phyloP scores from a whole-genome alignment of 2,113 vertebrate genomes.

The Macaca mulatta region DNA sequence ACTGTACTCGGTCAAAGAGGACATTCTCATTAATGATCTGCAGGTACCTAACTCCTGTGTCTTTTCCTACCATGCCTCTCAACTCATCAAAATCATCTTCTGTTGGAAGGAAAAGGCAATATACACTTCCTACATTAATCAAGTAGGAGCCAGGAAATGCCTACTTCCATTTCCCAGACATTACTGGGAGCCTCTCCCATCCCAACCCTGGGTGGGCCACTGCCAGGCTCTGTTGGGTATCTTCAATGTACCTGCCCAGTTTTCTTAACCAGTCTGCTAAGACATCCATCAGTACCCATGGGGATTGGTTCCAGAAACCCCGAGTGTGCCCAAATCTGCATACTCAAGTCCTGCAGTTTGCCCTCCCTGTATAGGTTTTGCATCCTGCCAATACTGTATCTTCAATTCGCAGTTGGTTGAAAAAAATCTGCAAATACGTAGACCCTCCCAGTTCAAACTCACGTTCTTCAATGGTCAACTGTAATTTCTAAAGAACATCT shows the following conservation, averaged over 20 bases:
- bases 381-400: neutral
- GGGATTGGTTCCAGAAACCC: neutral
- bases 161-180: neutral
- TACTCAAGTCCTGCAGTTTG: neutral
- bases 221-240: neutral
- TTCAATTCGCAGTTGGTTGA: neutral
- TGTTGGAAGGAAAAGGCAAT: neutral
- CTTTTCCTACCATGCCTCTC: neutral
- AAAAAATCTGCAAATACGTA: neutral
- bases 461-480: neutral
- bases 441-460: neutral
- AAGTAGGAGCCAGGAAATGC: neutral
- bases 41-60: neutral
- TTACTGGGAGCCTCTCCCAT: neutral
- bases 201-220: neutral
- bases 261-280: neutral
- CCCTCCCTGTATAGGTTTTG: neutral
- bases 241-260: neutral
- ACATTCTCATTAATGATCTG: neutral
- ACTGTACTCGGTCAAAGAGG: neutral
- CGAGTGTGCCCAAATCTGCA: neutral
- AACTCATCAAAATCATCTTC: neutral
- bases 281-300: neutral
- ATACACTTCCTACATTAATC: neutral
- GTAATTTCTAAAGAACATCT: neutral